These are phyloP conservation scores for Enteromius anoplus DNA, from an alignment of 2,797 vertebrate species.

Conservation along the genomic window DNA sequence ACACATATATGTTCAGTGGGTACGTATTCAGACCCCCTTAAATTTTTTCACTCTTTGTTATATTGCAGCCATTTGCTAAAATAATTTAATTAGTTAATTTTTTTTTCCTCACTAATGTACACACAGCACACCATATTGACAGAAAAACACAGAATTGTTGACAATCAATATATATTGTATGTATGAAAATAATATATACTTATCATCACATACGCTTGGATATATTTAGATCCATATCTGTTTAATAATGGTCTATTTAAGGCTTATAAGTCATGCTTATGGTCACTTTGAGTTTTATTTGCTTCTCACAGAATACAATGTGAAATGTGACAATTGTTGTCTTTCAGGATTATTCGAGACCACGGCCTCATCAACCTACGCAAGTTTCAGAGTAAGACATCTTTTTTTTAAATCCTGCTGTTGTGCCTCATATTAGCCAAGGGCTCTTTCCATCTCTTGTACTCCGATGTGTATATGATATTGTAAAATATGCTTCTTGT, in stretches of 20 bases:
- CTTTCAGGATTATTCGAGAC: constrained; percentile 93
- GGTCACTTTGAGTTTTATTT: background rate
- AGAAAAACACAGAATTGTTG: too few species aligned
- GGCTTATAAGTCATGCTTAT: background rate
- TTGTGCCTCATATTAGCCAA: background rate
- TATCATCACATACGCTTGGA: too few species aligned
- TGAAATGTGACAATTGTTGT: constrained; percentile 45
- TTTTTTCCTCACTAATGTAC: too few species aligned
- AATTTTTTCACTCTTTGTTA: too few species aligned
- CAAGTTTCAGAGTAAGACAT: constrained; percentile 94
- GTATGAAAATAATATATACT: background rate
- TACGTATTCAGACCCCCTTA: too few species aligned
- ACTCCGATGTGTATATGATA: background rate
- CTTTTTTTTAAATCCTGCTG: background rate
- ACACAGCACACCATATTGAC: too few species aligned
- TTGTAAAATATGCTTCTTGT: background rate
- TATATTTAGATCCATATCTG: background rate
- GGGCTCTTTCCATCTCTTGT: background rate
- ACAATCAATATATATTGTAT: too few species aligned
- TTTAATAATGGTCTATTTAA: background rate
- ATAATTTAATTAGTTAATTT: too few species aligned
- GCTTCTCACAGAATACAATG: constrained; percentile 46
- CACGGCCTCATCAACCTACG: constrained; percentile 97
- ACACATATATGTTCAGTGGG: too few species aligned
- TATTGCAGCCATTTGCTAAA: too few species aligned